Percentiles rank a stretch among this genome's conserved stretches.
These are phyloP conservation scores for Gymnocheta viridis DNA, from an alignment of 2,888 invertebrate genomes.

Conservation along the genomic window DNA sequence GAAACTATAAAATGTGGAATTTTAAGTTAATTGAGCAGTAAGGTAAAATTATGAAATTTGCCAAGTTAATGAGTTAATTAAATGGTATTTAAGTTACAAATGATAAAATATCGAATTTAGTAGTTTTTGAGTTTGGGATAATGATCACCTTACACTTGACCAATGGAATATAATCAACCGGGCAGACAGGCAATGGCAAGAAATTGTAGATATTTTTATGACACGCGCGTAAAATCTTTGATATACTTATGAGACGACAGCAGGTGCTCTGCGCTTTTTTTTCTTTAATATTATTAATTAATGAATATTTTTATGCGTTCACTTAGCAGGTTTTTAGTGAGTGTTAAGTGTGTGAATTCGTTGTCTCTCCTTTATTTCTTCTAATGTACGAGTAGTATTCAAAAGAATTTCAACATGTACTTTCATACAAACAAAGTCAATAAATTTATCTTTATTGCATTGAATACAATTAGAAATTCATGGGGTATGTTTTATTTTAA, in stretches of 20 bases:
- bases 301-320: slow-evolving; percentile 60
- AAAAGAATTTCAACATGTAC: background rate
- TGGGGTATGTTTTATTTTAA: background rate
- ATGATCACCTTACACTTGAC: slow-evolving; percentile 42
- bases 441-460: background rate
- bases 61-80: slow-evolving; percentile 68
- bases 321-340: slow-evolving; percentile 34
- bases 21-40: slow-evolving; percentile 69
- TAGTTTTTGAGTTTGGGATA: slow-evolving; percentile 6
- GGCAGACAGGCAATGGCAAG: slow-evolving; percentile 2
- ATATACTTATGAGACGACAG: background rate
- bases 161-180: slow-evolving; percentile 16
- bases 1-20: slow-evolving; percentile 66
- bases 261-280: slow-evolving; percentile 45
- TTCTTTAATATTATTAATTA: slow-evolving; percentile 51
- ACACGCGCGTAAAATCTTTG: slow-evolving; percentile 38
- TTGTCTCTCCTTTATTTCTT: background rate
- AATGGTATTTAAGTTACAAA: slow-evolving; percentile 64
- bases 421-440: background rate
- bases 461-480: slow-evolving; percentile 21
- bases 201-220: slow-evolving; percentile 19
- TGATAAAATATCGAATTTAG: slow-evolving; percentile 69
- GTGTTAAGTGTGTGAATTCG: background rate
- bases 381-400: too few relatives aligned
- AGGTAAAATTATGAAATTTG: slow-evolving; percentile 68